Base-by-base conservation (phyloP, 2,113 vertebrate species). In the Takifugu flavidus region DNA sequence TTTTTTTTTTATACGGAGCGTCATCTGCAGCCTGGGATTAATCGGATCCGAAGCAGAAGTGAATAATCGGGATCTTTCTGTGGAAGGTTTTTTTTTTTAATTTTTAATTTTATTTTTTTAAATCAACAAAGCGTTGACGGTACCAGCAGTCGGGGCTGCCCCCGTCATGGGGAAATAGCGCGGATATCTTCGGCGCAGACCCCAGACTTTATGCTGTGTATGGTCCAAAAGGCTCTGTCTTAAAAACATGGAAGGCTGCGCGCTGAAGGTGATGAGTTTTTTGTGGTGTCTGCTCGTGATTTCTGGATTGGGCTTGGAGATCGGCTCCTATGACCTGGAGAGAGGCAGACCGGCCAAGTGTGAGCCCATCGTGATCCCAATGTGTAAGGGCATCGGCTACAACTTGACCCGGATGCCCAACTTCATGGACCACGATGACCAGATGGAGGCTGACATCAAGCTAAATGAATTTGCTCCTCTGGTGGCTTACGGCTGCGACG, bases 401-500 rank as follows among this genome's bases (percentile, higher is more conserved):
- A 99, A 99, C 91, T 89, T 95, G 84, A 98, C 97, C 72, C 91
- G 96, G 53, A 95, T 99, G 97, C 97, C 97, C 85, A 99, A 99
- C 89, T 92, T 95, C 68, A 91, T 99, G 93, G 91, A 94, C 75
- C 95, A 99, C 68, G 93, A 94, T 73, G 93, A 91, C 82, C 97
- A 99, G 88, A 92, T 86, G 29, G 97, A 99, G 77, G 97, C 96
- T 14, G 93, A 87, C 11, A 92, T 95, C 68, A 95, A 98, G 86
- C 92, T 99, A 73, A 91, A 93, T 31, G 97, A 98, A 91, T 99
- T 99, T 25, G 93, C 94, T 4, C 93, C 96, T 1, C 91, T 99
- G 62, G 96, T 99, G 88, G 93, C 93, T 49, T 98, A 98, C 57
- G 96, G 96, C 85, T 98, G 97, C 69, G 95, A 99, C 70, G 90